Conservation (phyloP, 1,140 invertebrate genomes). For the Elymnias hypermnestra region DNA sequence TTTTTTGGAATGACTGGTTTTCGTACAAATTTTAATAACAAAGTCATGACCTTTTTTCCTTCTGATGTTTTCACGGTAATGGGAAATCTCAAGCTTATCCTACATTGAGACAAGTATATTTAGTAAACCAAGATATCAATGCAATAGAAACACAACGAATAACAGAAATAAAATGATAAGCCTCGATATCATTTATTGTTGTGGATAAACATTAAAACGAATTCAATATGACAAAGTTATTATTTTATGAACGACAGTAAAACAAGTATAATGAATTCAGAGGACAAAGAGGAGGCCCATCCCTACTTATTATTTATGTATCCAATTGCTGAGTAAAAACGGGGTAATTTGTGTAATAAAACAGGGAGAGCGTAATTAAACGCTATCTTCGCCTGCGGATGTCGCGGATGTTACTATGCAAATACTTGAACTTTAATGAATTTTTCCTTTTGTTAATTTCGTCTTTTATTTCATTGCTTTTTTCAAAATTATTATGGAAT, state of each 20-base stretch:
- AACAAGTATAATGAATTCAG: not conserved
- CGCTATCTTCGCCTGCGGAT: slow-evolving; percentile 34
- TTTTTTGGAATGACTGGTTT: too few species aligned
- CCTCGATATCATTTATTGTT: too few species aligned
- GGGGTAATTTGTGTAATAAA: slow-evolving; percentile 55
- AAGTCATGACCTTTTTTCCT: too few species aligned
- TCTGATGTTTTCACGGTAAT: too few species aligned
- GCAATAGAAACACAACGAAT: too few species aligned
- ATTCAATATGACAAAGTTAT: not conserved
- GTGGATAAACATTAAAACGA: too few species aligned
- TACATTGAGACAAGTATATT: too few species aligned
- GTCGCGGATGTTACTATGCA: slow-evolving; percentile 29
- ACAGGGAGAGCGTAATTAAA: slow-evolving; percentile 42
- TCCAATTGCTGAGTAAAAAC: slow-evolving; percentile 40
- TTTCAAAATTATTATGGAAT: not conserved
- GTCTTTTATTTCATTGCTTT: slow-evolving; percentile 21
- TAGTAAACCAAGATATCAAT: too few species aligned
- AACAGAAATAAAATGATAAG: too few species aligned
- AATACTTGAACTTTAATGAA: slow-evolving; percentile 53
- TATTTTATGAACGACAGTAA: not conserved
- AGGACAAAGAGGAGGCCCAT: slow-evolving; percentile 5
- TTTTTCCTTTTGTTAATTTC: slow-evolving; percentile 44
- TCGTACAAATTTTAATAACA: too few species aligned
- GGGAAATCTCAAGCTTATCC: too few species aligned
- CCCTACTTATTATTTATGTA: slow-evolving; percentile 41